phyloP scores from a whole-genome alignment of 2,797 vertebrate species.

The Somateria mollissima region DNA sequence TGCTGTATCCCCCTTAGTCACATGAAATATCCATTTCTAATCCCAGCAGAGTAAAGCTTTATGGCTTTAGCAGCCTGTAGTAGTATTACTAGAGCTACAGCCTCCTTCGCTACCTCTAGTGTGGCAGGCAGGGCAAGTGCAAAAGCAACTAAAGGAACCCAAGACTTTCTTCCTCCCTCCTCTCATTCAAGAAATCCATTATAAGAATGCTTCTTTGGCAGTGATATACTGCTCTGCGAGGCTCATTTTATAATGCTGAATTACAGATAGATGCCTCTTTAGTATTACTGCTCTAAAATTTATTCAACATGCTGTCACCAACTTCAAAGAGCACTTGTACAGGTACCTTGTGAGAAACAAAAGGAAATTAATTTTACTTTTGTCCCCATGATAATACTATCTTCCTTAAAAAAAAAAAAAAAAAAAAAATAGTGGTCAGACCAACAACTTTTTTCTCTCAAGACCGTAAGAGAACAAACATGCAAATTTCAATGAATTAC shows the following conservation, averaged over 20 bases:
- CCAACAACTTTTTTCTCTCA: not conserved
- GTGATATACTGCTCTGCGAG: not conserved
- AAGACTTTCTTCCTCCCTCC: not conserved
- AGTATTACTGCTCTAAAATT: not conserved
- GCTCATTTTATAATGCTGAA: not conserved
- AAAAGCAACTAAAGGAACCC: not conserved
- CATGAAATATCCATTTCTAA: constrained; percentile 16
- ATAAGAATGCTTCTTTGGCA: not conserved
- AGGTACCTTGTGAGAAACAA: not conserved
- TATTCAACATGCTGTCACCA: not conserved
- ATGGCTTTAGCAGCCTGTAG: not conserved
- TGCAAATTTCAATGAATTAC: not conserved
- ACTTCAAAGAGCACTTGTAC: not conserved
- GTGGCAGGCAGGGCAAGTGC: not conserved
- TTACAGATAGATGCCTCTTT: not conserved
- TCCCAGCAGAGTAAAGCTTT: not conserved
- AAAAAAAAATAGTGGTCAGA: not conserved
- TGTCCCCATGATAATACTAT: not conserved
- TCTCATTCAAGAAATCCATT: not conserved
- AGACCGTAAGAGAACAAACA: not conserved
- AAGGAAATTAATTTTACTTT: not conserved
- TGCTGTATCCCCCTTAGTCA: not conserved
- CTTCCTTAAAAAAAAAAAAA: not conserved
- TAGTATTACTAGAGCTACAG: not conserved
- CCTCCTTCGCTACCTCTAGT: not conserved